Percentiles rank a stretch among this genome's conserved stretches.
phyloP scores from a whole-genome alignment of 2,113 vertebrate species.

The Petrocephalus microphthalmus region DNA sequence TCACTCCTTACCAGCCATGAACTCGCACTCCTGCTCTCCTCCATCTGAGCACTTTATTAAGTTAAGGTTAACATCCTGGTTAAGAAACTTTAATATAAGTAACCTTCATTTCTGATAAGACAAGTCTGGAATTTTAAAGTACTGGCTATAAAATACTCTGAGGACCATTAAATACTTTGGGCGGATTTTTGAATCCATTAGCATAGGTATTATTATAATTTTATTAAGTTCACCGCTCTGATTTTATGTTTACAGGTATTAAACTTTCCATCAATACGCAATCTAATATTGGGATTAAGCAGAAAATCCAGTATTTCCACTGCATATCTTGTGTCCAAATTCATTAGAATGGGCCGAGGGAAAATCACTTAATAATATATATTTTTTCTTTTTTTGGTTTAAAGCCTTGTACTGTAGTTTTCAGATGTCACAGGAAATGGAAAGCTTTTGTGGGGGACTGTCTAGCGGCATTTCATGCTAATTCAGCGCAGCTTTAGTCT shows the following conservation, averaged over 20 bases:
- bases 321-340: not conserved
- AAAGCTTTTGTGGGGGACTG: not conserved
- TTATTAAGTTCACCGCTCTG: constrained; percentile 40
- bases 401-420: constrained; percentile 18
- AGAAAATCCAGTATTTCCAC: not conserved
- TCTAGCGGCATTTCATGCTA: not conserved
- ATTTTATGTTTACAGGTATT: constrained; percentile 47
- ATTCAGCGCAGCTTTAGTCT: not conserved
- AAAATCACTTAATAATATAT: not conserved
- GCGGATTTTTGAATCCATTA: constrained; percentile 44
- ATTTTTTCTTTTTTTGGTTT: not conserved
- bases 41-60: not conserved
- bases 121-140: constrained; percentile 25
- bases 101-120: constrained; percentile 34
- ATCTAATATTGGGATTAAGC: constrained; percentile 31
- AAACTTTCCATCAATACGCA: constrained; percentile 34
- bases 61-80: not conserved
- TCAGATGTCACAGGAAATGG: not conserved
- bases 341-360: not conserved
- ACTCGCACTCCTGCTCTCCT: not conserved
- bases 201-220: constrained; percentile 24
- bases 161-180: constrained; percentile 36
- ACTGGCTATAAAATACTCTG: constrained; percentile 25
- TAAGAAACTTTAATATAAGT: constrained; percentile 19
- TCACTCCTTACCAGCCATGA: not conserved